These are phyloP conservation scores for Hemibagrus guttatus DNA, from an alignment of 2,797 vertebrate genomes.

Conservation along the genomic window DNA sequence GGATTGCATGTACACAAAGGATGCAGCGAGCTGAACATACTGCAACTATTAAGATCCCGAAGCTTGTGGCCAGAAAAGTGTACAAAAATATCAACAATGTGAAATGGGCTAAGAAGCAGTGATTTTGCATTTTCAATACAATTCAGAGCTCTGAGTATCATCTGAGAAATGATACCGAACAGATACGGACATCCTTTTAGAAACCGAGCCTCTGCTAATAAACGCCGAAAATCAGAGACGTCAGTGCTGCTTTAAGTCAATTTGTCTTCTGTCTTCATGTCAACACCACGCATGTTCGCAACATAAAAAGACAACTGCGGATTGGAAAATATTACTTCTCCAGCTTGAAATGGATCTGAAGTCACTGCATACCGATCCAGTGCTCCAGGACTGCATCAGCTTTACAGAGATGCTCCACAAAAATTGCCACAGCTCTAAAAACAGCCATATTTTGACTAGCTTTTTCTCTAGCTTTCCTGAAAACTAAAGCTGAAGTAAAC, in stretches of 20 bases:
- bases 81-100: neutral
- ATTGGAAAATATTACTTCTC: neutral
- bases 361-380: no score
- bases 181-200: neutral
- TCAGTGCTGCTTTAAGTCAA: neutral
- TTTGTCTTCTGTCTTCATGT: conserved; percentile 4
- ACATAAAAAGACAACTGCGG: neutral
- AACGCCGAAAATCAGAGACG: neutral
- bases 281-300: neutral
- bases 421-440: neutral
- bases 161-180: neutral
- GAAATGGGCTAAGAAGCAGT: neutral
- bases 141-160: neutral
- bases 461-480: neutral
- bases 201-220: neutral
- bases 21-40: no score
- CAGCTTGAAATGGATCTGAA: neutral
- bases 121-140: neutral
- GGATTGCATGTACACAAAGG: neutral
- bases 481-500: neutral
- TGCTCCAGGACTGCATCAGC: neutral
- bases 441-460: neutral
- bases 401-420: no score
- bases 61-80: neutral
- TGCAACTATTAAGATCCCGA: neutral